A percentile compares a stretch with the other conserved stretches of the same genome.
Evolutionary conservation across 1,140 invertebrate genomes (phyloP).

Genomic region (Andricus grossulariae): DNA sequence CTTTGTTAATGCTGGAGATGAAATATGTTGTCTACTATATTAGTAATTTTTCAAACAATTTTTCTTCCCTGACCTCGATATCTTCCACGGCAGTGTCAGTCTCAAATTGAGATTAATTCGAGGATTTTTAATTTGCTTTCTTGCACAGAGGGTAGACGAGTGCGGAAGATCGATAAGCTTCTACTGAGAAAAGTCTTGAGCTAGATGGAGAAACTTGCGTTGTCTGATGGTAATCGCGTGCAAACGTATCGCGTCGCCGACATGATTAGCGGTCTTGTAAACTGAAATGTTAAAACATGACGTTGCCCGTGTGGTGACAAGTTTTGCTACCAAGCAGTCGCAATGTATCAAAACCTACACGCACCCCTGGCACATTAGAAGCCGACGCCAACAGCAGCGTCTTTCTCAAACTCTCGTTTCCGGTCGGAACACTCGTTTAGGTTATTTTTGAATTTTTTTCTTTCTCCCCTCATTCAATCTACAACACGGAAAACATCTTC

Average conservation of each 20-base stretch:
- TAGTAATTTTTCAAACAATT: constrained; percentile 12
- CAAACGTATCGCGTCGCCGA: constrained; percentile 58
- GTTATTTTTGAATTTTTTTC: neutral
- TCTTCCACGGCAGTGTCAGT: constrained; percentile 7
- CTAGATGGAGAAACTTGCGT: constrained; percentile 46
- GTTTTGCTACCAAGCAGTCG: constrained; percentile 61
- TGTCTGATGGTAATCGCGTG: constrained; percentile 17
- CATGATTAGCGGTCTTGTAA: constrained; percentile 73
- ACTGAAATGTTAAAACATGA: constrained; percentile 74
- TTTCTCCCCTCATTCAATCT: neutral
- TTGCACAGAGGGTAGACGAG: constrained; percentile 44
- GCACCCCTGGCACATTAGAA: constrained; percentile 60
- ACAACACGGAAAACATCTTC: neutral
- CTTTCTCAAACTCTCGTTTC: constrained; percentile 33
- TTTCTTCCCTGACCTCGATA: constrained; percentile 26
- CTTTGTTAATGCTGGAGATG: neutral
- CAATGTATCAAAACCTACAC: constrained; percentile 69
- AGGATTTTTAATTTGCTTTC: constrained; percentile 8
- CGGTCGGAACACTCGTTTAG: neutral
- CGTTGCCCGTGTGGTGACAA: constrained; percentile 62
- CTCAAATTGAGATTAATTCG: constrained; percentile 23
- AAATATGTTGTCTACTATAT: neutral
- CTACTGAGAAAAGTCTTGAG: constrained; percentile 57
- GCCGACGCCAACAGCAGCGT: constrained; percentile 43
- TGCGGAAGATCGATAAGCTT: constrained; percentile 57